Conservation (phyloP, 1,140 invertebrate species). For the Drosophila rhopaloa region DNA sequence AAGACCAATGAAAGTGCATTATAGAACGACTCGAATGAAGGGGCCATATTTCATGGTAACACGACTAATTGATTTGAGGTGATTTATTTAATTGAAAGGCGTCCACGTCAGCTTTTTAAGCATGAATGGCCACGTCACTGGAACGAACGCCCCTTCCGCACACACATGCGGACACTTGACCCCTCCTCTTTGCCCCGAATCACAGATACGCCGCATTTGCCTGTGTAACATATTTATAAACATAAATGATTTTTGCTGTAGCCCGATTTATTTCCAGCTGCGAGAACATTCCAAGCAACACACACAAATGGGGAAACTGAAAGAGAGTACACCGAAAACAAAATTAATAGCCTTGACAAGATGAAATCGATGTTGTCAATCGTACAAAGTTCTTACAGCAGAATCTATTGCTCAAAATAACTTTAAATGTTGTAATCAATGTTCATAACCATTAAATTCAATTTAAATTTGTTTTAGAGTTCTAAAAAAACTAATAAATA, state of each 20-base stretch:
- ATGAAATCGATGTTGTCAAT: too few relatives aligned
- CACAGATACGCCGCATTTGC: constrained; percentile 34
- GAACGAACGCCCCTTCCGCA: constrained; percentile 23
- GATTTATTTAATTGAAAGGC: constrained; percentile 56
- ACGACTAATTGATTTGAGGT: constrained; percentile 49
- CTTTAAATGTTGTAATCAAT: too few relatives aligned
- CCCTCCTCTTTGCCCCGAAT: constrained; percentile 26
- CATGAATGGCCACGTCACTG: constrained; percentile 70
- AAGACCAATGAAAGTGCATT: constrained; percentile 58
- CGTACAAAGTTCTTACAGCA: too few relatives aligned
- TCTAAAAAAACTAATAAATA: too few relatives aligned
- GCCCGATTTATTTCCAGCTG: constrained; percentile 75
- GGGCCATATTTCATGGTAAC: constrained; percentile 5
- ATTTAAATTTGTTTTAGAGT: too few relatives aligned
- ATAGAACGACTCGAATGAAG: constrained; percentile 29
- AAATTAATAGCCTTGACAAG: background rate
- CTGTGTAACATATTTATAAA: constrained; percentile 67
- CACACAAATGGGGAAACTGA: background rate
- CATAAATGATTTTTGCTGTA: constrained; percentile 75
- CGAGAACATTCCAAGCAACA: constrained; percentile 71
- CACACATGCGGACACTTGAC: constrained; percentile 28
- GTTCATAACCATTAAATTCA: too few relatives aligned
- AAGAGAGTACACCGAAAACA: constrained; percentile 14
- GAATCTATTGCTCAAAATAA: too few relatives aligned
- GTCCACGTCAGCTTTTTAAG: constrained; percentile 69